Percentiles rank a stretch among this genome's conserved stretches.
Evolutionary conservation across 2,888 invertebrate genomes (phyloP).

Genomic region (Pandemis cinnamomeana): DNA sequence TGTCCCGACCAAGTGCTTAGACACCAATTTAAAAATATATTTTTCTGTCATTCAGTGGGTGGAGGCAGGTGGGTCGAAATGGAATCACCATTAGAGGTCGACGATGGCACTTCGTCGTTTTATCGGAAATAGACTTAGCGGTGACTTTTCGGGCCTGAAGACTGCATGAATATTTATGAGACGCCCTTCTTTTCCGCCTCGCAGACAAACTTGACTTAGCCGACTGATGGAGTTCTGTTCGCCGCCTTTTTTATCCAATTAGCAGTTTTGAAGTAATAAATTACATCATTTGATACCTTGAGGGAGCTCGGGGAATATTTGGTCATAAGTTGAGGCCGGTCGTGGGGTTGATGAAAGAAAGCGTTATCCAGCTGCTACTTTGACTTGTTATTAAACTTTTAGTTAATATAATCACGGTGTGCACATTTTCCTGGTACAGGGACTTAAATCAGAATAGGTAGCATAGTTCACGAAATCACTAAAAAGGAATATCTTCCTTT

Average conservation of each 20-base stretch:
- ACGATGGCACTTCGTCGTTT: constrained; percentile 62
- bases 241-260: constrained; percentile 45
- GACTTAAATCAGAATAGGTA: too few relatives aligned
- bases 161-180: constrained; percentile 82
- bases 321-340: neutral
- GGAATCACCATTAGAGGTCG: constrained; percentile 68
- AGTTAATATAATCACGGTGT: neutral
- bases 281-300: constrained; percentile 40
- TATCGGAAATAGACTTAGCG: constrained; percentile 80
- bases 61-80: constrained; percentile 60
- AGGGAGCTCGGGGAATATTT: constrained; percentile 7
- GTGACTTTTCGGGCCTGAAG: constrained; percentile 76
- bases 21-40: constrained; percentile 51
- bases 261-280: constrained; percentile 44
- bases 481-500: too few relatives aligned
- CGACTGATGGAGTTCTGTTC: constrained; percentile 43
- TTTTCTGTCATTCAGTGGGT: constrained; percentile 46
- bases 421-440: neutral
- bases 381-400: neutral
- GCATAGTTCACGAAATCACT: too few relatives aligned
- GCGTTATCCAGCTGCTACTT: neutral
- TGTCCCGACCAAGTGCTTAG: constrained; percentile 26
- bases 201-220: constrained; percentile 58
- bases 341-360: neutral
- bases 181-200: constrained; percentile 63